Evolutionary conservation across 2,797 vertebrate species (phyloP), one percentile per base, ranked within the genome.

Genomic region (Siniperca obscura): DNA sequence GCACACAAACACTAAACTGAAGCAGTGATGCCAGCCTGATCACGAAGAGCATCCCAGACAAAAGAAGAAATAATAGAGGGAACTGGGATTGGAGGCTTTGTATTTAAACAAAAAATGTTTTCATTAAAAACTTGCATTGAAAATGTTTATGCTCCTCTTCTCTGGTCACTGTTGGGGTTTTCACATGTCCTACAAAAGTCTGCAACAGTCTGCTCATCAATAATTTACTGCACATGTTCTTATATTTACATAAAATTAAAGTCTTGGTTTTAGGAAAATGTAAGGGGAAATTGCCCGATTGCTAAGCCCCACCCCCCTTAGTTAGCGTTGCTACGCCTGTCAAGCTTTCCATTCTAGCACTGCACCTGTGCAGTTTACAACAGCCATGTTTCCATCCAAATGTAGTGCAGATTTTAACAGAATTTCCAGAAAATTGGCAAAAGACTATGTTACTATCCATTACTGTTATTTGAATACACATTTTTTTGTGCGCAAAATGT

Each of bases 21-120:
- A 61, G 16, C 67, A 13, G 42, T 30, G 67, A 69, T 30, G 71
- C 4, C 3, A 7, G 38, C 44, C 57, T 14, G 66, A 59, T 60
- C 77, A 7, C 69, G 72, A 22, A 80, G 46, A 82, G 81, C 78
- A 21, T 57, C 60, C 4, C 27, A 27, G 25, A 66, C 46, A 57
- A 34, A n/a, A n/a, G n/a, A 2, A 46, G 11, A 19, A 2, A 25
- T 38, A 38, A 27, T 0, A 17, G 17, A 55, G 11, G 1, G n/a
- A 62, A 19, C 48, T 36, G 22, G 46, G 73, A 78, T 78, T 3
- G 36, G 4, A 78, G 70, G 62, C 74, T 79, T 77, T 83, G 78
- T 78, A 1, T 42, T 44, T 7, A 11, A 56, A 74, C 65, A 66
- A 77, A 66, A 46, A 0, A 2, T 36, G 61, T 42, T 86, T 74